Conservation (phyloP, 1,140 invertebrate genomes). For the Caerostris darwini region DNA sequence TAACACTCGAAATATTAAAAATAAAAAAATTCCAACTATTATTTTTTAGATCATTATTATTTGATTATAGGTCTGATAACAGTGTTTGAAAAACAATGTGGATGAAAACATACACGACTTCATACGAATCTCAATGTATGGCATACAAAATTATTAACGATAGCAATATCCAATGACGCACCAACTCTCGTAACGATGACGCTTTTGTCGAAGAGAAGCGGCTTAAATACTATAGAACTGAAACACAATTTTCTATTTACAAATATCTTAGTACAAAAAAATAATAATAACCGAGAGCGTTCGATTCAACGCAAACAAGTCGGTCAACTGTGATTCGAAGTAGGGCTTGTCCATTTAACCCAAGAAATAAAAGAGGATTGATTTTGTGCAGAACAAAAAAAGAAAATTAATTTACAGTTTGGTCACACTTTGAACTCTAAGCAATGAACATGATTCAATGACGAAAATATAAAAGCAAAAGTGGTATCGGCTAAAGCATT, state of each 20-base stretch:
- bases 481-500: no score
- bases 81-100: not conserved
- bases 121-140: no score
- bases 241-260: slow-evolving; percentile 62
- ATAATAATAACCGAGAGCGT: not conserved
- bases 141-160: slow-evolving; percentile 9
- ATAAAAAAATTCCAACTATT: not conserved
- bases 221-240: slow-evolving; percentile 3
- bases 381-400: not conserved
- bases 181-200: slow-evolving; percentile 37
- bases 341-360: slow-evolving; percentile 19
- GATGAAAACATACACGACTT: not conserved
- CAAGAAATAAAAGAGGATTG: not conserved
- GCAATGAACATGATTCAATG: not conserved
- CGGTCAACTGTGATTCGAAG: slow-evolving; percentile 19
- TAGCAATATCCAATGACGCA: not conserved
- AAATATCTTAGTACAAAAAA: slow-evolving; percentile 63
- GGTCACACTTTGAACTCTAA: not conserved
- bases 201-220: slow-evolving; percentile 55
- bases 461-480: no score
- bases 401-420: not conserved
- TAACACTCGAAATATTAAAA: no score
- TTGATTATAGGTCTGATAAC: not conserved
- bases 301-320: slow-evolving; percentile 35
- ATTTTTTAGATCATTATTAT: not conserved